Base-by-base conservation (phyloP, 1,140 invertebrate species). In the Orius laevigatus region DNA sequence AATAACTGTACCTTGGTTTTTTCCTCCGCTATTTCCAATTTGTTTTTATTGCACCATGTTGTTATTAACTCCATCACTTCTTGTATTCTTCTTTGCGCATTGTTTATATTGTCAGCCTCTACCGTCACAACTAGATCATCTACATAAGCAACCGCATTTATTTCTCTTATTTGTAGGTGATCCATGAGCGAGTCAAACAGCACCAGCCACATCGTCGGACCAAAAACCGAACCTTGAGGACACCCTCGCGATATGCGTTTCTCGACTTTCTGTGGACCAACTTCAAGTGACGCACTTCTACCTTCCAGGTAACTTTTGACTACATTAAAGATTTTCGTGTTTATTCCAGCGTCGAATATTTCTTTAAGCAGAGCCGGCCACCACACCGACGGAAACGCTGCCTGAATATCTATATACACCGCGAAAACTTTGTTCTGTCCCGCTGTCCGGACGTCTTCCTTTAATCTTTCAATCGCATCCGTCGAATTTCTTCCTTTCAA, bases 131-230 rank as follows among this genome's bases (percentile, higher is more conserved):
- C 58, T 14, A 58, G 33, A 34, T 64, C 59, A 32, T 64, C 61
- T 0, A 59, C 58, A 44, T 55, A 66, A 2, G 52, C 58, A 1
- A 62, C 35, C 1, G 58, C 32, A 0, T 18, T 43, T 0, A 51
- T 19, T 1, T 48, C 43, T 0, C 53, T 42, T 4, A 57, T 54
- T 32, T 59, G 47, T 2, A 58, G 43, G 15, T 59, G n/a, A 2
- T 51, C 15, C 11, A 63, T 50, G 1, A 64, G 18, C 11, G 32
- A 50, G 36, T 64, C 59, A 16, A 63, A 63, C 0, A 50, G 19
- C 1, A 55, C 38, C 35, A 62, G 62, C 60, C 61, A 63, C 0
- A 63, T 47, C 10, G 55, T 56, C 0, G 59, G 62, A 1, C 60
- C 59, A 0, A 61, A 44, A 4, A 61, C 50, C 3, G 56, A 59